Evolutionary conservation across 2,888 invertebrate species (phyloP).

Genomic region (Syrista parreyssii): DNA sequence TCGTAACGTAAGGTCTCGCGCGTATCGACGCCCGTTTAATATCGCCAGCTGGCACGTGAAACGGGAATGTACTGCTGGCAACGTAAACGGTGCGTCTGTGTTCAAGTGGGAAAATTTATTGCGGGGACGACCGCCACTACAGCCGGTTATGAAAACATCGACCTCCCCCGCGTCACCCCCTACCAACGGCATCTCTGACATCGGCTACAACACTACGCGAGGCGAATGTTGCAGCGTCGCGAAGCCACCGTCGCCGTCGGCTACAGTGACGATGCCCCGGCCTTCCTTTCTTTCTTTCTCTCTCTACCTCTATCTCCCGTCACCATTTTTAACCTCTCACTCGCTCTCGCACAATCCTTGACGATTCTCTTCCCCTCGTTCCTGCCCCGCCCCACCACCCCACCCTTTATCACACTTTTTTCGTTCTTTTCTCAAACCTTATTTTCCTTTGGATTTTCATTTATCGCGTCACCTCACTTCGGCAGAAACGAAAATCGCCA

Average conservation of each 20-base stretch:
- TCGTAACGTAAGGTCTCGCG: background rate
- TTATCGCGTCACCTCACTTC: background rate
- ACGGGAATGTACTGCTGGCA: constrained; percentile 29
- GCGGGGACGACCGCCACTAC: constrained; percentile 17
- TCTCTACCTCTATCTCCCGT: background rate
- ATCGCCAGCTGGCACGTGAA: constrained; percentile 44
- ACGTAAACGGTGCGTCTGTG: constrained; percentile 25
- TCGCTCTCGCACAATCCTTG: constrained; percentile 3
- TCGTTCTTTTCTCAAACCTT: background rate
- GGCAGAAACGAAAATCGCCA: background rate
- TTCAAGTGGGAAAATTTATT: constrained; percentile 36
- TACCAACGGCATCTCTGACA: too few relatives aligned
- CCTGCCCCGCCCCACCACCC: too few relatives aligned
- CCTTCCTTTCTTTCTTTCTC: background rate
- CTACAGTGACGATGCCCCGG: background rate
- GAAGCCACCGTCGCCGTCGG: background rate
- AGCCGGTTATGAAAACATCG: constrained; percentile 17
- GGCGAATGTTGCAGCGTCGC: background rate
- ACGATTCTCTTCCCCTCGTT: background rate
- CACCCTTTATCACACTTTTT: too few relatives aligned
- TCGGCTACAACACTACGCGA: too few relatives aligned
- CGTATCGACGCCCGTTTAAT: constrained; percentile 3
- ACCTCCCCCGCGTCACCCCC: background rate
- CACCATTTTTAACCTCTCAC: background rate
- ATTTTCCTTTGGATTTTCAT: background rate